Percentiles rank a stretch among this genome's conserved stretches.
Evolutionary conservation across 1,140 invertebrate genomes (phyloP).

Genomic region (Tetragnatha versicolor): DNA sequence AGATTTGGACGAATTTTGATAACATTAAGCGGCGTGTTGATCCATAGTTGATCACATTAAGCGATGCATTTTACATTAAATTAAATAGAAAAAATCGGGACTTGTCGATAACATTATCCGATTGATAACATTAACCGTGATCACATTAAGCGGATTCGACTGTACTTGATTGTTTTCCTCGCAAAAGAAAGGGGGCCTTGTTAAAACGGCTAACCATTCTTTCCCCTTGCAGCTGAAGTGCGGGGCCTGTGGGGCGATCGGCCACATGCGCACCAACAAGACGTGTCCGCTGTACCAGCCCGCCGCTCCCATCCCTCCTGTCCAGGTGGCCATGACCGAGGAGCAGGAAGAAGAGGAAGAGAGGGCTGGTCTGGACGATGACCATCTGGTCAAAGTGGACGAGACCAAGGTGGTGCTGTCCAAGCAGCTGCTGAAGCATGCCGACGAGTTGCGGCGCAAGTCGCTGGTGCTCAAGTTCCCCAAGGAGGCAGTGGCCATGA

Average conservation of each 20-base stretch:
- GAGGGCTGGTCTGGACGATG: slow-evolving; percentile 74
- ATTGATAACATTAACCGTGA: too few relatives aligned
- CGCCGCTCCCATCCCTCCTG: slow-evolving; percentile 69
- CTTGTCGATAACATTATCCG: too few relatives aligned
- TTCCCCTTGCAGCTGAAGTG: slow-evolving; percentile 77
- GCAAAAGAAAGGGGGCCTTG: too few relatives aligned
- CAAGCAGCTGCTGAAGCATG: slow-evolving; percentile 70
- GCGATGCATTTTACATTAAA: too few relatives aligned
- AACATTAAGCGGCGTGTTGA: too few relatives aligned
- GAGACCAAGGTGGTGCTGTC: slow-evolving; percentile 68
- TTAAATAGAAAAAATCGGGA: too few relatives aligned
- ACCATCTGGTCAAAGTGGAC: slow-evolving; percentile 89
- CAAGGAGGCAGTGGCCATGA: slow-evolving; percentile 75
- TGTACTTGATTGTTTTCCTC: too few relatives aligned
- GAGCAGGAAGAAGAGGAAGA: slow-evolving; percentile 85
- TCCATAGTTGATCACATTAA: too few relatives aligned
- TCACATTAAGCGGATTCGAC: too few relatives aligned
- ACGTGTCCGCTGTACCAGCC: slow-evolving; percentile 90
- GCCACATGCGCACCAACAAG: slow-evolving; percentile 92
- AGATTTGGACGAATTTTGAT: too few relatives aligned
- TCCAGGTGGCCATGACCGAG: slow-evolving; percentile 79
- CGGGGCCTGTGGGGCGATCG: slow-evolving; percentile 87
- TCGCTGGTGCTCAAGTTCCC: slow-evolving; percentile 85
- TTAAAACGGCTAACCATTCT: too few relatives aligned
- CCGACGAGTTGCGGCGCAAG: slow-evolving; percentile 79